Evolutionary conservation across 2,797 vertebrate species (phyloP).

Genomic region (Pangasius macronema): DNA sequence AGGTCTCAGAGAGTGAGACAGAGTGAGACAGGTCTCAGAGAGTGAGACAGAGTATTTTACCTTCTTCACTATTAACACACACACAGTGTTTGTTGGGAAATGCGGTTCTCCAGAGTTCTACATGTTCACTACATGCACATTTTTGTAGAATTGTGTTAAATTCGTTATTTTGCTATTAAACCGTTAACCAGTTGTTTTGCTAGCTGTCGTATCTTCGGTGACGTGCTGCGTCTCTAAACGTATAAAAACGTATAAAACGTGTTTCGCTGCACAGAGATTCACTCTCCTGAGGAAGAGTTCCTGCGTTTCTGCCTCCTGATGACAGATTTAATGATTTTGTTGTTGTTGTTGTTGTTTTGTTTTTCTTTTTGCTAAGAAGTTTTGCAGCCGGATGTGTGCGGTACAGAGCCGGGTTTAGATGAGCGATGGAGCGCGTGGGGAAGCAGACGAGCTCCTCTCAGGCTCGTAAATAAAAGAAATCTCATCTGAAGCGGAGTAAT

Average conservation of each 20-base stretch:
- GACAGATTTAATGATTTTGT: neutral
- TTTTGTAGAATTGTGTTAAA: too few relatives aligned
- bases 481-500: neutral
- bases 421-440: too few relatives aligned
- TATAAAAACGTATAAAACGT: neutral
- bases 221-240: neutral
- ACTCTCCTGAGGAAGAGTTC: neutral
- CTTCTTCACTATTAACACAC: neutral
- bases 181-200: neutral
- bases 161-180: too few relatives aligned
- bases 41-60: neutral
- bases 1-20: neutral
- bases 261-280: neutral
- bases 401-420: neutral
- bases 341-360: neutral
- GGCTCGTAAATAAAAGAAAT: slow-evolving; percentile 1
- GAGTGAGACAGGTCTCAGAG: neutral
- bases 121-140: too few relatives aligned
- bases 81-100: neutral
- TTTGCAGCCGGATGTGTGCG: neutral
- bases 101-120: too few relatives aligned
- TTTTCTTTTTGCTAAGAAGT: neutral
- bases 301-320: neutral
- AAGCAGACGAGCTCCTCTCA: slow-evolving; percentile 11
- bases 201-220: neutral